These are phyloP conservation scores for Lepisosteus oculatus DNA, from an alignment of 2,113 vertebrate genomes.

Conservation along the genomic window DNA sequence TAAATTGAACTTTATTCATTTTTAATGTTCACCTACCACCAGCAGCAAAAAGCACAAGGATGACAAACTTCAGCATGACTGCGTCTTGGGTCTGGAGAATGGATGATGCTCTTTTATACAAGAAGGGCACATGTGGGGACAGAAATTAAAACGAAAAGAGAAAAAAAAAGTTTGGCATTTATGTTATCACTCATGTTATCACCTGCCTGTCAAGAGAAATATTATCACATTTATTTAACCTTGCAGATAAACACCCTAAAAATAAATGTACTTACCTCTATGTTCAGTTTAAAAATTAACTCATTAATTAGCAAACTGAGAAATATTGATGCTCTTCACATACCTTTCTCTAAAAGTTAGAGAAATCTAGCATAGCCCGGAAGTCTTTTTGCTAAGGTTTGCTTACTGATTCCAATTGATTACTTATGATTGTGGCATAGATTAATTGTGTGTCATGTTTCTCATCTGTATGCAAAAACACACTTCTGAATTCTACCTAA, in stretches of 20 bases:
- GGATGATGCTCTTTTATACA: constrained; percentile 35
- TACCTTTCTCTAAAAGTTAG: too few species aligned
- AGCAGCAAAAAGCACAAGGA: constrained; percentile 65
- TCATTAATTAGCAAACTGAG: too few species aligned
- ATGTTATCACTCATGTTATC: not conserved
- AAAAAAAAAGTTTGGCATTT: not conserved
- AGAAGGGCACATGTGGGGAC: not conserved
- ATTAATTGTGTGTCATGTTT: too few species aligned
- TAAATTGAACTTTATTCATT: too few species aligned
- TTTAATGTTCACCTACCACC: constrained; percentile 52
- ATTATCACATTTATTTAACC: constrained; percentile 32
- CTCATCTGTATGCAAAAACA: too few species aligned
- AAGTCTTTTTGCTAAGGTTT: too few species aligned
- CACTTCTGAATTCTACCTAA: too few species aligned
- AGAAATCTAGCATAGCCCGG: too few species aligned
- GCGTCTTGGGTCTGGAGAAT: constrained; percentile 13
- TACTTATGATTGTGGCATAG: too few species aligned
- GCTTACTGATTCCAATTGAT: too few species aligned
- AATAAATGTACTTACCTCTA: constrained; percentile 43
- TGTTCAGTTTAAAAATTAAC: too few species aligned
- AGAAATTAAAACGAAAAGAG: not conserved
- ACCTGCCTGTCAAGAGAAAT: not conserved
- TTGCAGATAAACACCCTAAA: constrained; percentile 54
- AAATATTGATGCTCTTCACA: too few species aligned
- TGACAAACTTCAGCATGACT: constrained; percentile 59